Percentiles rank a stretch among this genome's conserved stretches.
These are phyloP conservation scores for Azemiops feae DNA, from an alignment of 2,113 vertebrate genomes.

Conservation along the genomic window DNA sequence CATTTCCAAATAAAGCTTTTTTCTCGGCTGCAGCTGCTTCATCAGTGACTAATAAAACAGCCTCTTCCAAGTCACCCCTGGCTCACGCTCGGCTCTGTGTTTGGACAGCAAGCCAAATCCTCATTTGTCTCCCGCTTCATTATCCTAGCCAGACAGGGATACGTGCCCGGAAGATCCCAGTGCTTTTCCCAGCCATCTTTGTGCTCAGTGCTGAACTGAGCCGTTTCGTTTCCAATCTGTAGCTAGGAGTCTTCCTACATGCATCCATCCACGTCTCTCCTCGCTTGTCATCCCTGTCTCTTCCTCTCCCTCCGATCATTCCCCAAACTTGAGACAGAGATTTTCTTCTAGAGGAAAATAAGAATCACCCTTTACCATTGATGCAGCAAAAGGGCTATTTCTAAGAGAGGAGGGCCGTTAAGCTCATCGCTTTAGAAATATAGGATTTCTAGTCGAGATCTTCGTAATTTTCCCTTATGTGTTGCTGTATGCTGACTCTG, in stretches of 20 bases:
- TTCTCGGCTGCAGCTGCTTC: neutral
- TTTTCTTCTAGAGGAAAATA: neutral
- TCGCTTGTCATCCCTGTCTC: neutral
- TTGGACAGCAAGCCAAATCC: slow-evolving; percentile 55
- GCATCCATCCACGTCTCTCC: neutral
- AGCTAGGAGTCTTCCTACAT: neutral
- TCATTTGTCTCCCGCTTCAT: slow-evolving; percentile 31
- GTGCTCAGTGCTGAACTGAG: slow-evolving; percentile 38
- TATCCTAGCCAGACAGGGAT: slow-evolving; percentile 39
- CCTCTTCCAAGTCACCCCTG: slow-evolving; percentile 17
- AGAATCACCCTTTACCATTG: neutral
- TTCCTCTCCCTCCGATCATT: neutral
- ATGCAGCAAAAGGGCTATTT: neutral
- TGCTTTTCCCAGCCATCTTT: neutral
- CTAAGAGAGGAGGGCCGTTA: neutral
- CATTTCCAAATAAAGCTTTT: slow-evolving; percentile 63
- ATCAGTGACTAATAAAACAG: slow-evolving; percentile 31
- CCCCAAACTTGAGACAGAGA: neutral
- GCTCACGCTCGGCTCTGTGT: slow-evolving; percentile 48
- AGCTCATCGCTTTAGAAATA: neutral
- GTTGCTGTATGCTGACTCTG: neutral
- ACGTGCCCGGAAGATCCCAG: neutral
- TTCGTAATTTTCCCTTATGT: neutral
- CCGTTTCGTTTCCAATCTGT: neutral
- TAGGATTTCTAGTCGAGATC: neutral